A percentile compares a stretch with the other conserved stretches of the same genome.
phyloP scores from a whole-genome alignment of 2,113 vertebrate genomes.

The Egretta garzetta region DNA sequence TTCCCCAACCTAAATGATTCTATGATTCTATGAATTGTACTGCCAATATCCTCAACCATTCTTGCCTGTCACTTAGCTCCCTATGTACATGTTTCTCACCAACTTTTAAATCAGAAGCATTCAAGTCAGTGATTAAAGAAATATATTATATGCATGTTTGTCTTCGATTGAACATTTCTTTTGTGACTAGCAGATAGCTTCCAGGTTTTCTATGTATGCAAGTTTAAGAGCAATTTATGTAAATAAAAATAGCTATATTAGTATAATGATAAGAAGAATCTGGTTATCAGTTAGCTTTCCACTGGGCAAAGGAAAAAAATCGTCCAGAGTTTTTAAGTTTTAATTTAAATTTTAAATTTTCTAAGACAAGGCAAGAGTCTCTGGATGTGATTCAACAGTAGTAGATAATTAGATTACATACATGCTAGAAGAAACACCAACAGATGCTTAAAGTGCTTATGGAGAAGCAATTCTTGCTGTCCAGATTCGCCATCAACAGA shows the following conservation, averaged over 20 bases:
- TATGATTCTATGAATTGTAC: neutral
- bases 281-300: neutral
- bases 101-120: neutral
- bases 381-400: neutral
- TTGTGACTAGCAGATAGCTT: neutral
- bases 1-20: neutral
- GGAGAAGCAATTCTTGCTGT: neutral
- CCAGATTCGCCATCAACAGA: neutral
- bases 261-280: neutral
- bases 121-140: neutral
- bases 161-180: neutral
- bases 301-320: neutral
- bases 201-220: neutral
- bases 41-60: neutral
- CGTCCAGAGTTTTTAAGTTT: too few species aligned
- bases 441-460: neutral
- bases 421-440: neutral
- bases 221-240: neutral
- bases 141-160: neutral
- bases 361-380: neutral
- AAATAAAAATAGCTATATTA: neutral
- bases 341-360: too few species aligned
- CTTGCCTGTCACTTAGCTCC: neutral
- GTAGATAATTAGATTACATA: neutral
- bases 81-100: neutral